Evolutionary conservation across 2,797 vertebrate genomes (phyloP), one percentile per base, ranked within the genome.

Genomic region (Sebastes oblongus): DNA sequence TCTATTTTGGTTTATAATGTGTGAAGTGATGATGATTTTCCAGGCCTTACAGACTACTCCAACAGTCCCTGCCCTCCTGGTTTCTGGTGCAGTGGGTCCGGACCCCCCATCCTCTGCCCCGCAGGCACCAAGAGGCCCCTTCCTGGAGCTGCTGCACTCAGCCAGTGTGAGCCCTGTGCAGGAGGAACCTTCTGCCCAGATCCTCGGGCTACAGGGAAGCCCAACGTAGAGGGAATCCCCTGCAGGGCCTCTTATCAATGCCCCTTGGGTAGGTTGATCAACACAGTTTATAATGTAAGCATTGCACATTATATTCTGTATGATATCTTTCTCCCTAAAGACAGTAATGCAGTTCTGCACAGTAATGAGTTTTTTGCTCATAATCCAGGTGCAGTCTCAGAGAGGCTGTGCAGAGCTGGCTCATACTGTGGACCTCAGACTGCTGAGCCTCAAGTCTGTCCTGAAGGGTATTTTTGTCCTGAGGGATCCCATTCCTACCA

Each of bases 41-140:
- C 80, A 96, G 96, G 95, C 3, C 92, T 96, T 46, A 89, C 90
- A 27, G 91, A 91, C 75, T 95, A 95, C 83, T 92, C 96, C 88
- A 94, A 91, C 32, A 93, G 91, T 30, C 95, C 88, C 0, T 98
- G 98, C 24, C 97, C 97, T 1, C 95, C 96, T 36, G 98, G 97
- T 1, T 89, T 97, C 83, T 99, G 98, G 98, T 99, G 98, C 87
- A 97, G 95, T 85, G 97, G 97, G 22, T 87, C 80, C 69, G 95
- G 95, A 24, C 94, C 93, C 0, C 90, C 96, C 27, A 91, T 97
- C 32, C 82, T 94, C 66, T 99, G 98, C 66, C 97, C 97, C 4
- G 94, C 96, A 72, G 97, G 98, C 30, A 98, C 97, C 34, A 95
- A 94, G 78, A 95, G 96, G 81, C 82, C 84, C 1, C 91, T 94